A percentile compares a stretch with the other conserved stretches of the same genome.
Conservation (phyloP, 1,140 invertebrate genomes). For the Zelostemma sp. region DNA sequence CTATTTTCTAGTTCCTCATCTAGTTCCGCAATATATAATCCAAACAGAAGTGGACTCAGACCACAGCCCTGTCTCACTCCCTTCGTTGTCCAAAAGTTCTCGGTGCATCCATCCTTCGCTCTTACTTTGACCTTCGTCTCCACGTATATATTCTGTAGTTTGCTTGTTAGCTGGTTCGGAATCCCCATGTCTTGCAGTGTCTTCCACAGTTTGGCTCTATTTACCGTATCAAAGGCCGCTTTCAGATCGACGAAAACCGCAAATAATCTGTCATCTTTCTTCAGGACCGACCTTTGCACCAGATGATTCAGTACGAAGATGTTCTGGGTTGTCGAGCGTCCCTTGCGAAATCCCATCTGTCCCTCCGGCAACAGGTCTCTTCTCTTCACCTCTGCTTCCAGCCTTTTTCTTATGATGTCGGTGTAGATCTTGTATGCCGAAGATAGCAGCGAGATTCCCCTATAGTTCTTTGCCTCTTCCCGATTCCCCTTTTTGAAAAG, state of each 20-base stretch:
- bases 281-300: neutral
- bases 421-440: neutral
- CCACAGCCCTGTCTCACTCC: conserved; percentile 24
- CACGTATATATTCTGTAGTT: conserved; percentile 6
- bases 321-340: conserved; percentile 12
- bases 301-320: conserved; percentile 16
- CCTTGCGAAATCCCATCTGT: conserved; percentile 17
- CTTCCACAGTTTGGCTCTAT: neutral
- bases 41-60: conserved; percentile 21
- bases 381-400: neutral
- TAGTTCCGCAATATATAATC: conserved; percentile 18
- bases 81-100: conserved; percentile 17
- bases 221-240: conserved; percentile 2
- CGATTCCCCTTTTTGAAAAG: neutral
- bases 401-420: neutral
- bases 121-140: conserved; percentile 24
- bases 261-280: neutral
- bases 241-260: conserved; percentile 2
- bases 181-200: neutral
- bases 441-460: neutral
- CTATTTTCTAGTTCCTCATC: too few species aligned
- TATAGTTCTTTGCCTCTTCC: neutral
- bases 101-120: conserved; percentile 9
- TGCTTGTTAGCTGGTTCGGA: neutral
- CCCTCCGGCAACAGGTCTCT: neutral